Evolutionary conservation across 2,888 invertebrate species (phyloP).

Genomic region (Orthosia gracilis): DNA sequence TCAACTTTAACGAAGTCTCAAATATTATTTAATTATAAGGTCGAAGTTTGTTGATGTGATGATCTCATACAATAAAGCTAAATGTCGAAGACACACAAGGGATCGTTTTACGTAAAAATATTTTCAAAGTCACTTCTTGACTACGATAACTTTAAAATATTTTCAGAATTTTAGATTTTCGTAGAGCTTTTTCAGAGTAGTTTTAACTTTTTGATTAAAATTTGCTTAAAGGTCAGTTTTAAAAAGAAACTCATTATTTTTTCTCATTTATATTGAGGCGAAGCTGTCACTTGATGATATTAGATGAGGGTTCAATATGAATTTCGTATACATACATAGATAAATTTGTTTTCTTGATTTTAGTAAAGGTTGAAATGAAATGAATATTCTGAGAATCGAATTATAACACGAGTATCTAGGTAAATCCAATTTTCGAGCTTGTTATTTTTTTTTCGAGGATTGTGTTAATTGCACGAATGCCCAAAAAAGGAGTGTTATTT

Average conservation of each 20-base stretch:
- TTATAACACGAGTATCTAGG: neutral
- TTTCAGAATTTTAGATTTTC: neutral
- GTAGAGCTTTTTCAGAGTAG: constrained; percentile 1
- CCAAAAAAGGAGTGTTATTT: no score
- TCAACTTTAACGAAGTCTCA: neutral
- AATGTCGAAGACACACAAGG: neutral
- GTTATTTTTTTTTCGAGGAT: neutral
- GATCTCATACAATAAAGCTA: neutral
- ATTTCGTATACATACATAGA: neutral
- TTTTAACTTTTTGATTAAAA: constrained; percentile 41
- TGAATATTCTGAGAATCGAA: neutral
- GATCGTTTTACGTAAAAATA: constrained; percentile 7
- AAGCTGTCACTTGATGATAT: neutral
- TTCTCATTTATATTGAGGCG: neutral
- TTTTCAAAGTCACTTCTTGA: neutral
- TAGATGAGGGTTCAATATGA: neutral
- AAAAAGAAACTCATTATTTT: neutral
- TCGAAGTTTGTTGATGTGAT: no score
- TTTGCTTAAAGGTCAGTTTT: constrained; percentile 19
- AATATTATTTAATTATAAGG: neutral
- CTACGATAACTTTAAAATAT: neutral
- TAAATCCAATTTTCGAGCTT: neutral
- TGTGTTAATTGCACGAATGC: no score
- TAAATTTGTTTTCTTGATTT: constrained; percentile 1
- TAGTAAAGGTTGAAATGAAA: neutral